Evolutionary conservation across 2,113 vertebrate species (phyloP).

Genomic region (Hydrochoerus hydrochaeris): DNA sequence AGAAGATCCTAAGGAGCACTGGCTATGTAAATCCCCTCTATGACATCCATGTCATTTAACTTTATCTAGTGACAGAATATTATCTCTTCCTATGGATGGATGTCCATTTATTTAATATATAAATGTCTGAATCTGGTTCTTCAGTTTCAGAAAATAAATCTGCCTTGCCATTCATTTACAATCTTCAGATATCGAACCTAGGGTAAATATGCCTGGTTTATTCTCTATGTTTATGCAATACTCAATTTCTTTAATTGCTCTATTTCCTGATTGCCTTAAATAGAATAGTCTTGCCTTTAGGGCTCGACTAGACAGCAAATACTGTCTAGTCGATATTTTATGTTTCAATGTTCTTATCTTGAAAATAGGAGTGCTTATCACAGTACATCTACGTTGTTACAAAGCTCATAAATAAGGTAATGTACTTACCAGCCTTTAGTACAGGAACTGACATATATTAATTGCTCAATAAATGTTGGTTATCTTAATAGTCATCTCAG

Average conservation of each 20-base stretch:
- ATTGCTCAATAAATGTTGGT: not conserved
- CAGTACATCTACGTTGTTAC: not conserved
- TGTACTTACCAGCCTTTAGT: not conserved
- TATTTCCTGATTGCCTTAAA: not conserved
- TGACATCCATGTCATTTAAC: not conserved
- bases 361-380: not conserved
- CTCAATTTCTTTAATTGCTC: not conserved
- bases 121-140: not conserved
- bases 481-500: conserved; percentile 28
- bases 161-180: not conserved
- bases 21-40: not conserved
- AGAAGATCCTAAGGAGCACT: not conserved
- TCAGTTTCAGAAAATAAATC: conserved; percentile 12
- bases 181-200: not conserved
- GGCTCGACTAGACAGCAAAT: not conserved
- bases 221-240: not conserved
- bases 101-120: not conserved
- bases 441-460: not conserved
- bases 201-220: not conserved
- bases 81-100: not conserved
- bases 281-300: not conserved
- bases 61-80: not conserved
- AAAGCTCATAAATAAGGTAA: not conserved
- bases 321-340: not conserved
- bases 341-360: not conserved